A percentile compares a stretch with the other conserved stretches of the same genome.
Conservation (phyloP, 2,888 invertebrate species). For the Diaprepes abbreviatus region DNA sequence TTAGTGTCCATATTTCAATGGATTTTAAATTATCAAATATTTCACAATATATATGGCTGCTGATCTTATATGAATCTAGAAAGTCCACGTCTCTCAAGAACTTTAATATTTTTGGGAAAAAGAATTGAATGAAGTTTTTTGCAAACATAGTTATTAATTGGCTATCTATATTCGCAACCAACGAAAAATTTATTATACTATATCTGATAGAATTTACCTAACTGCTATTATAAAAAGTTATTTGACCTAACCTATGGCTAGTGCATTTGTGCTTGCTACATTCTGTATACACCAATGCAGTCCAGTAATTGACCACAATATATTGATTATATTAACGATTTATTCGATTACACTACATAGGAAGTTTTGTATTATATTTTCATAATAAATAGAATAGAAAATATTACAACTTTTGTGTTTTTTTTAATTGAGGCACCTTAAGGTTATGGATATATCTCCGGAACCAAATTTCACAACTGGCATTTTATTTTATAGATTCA, state of each 20-base stretch:
- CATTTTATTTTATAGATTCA: no score
- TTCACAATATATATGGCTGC: no score
- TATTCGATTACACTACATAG: conserved; percentile 66
- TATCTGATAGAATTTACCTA: conserved; percentile 28
- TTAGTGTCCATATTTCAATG: no score
- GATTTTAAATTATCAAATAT: no score
- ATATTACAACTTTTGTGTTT: conserved; percentile 50
- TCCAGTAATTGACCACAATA: conserved; percentile 69
- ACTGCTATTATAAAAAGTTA: conserved; percentile 34
- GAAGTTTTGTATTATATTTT: conserved; percentile 71
- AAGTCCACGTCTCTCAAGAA: no score
- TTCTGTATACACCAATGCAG: conserved; percentile 66
- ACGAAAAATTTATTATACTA: conserved; percentile 11
- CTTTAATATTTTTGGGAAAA: no score
- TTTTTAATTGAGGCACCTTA: conserved; percentile 6
- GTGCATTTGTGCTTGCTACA: conserved; percentile 60
- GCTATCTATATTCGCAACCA: conserved; percentile 1
- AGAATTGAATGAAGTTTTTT: no score
- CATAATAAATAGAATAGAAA: conserved; percentile 70
- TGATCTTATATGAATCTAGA: no score
- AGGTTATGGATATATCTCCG: no score
- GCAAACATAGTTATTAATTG: conserved; percentile 1
- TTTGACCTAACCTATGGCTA: conserved; percentile 49
- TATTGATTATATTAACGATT: conserved; percentile 54
- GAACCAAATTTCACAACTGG: no score